Evolutionary conservation across 2,113 vertebrate genomes (phyloP).

Genomic region (Zonotrichia leucophrys): DNA sequence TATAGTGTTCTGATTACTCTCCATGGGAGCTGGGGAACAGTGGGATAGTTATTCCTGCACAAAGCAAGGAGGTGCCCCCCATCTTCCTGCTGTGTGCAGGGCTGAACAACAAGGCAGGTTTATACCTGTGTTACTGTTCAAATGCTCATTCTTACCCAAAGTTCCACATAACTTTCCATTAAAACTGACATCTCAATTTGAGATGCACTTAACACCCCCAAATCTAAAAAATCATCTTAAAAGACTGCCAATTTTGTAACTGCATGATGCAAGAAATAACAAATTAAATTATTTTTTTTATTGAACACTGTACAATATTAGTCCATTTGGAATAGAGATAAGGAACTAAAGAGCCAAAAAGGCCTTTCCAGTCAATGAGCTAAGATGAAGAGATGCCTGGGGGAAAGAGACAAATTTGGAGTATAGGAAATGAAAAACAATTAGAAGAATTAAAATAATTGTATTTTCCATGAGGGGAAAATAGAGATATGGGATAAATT

Average conservation of each 20-base stretch:
- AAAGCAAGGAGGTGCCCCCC: not conserved
- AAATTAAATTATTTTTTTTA: conserved; percentile 51
- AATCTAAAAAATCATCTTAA: conserved; percentile 14
- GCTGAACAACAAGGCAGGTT: not conserved
- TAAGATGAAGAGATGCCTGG: conserved; percentile 63
- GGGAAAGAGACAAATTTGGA: conserved; percentile 60
- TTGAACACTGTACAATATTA: conserved; percentile 52
- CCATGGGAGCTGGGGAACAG: not conserved
- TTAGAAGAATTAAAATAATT: conserved; percentile 72
- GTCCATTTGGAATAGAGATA: conserved; percentile 51
- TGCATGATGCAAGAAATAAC: conserved; percentile 34
- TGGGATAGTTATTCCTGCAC: not conserved
- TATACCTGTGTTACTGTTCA: not conserved
- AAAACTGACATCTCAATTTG: not conserved
- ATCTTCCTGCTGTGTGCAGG: not conserved
- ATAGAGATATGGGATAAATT: conserved; percentile 69
- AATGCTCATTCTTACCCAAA: not conserved
- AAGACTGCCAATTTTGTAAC: not conserved
- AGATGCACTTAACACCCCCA: not conserved
- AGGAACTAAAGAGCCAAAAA: conserved; percentile 59
- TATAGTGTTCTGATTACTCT: not conserved
- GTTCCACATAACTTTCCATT: conserved; percentile 10
- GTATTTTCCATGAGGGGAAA: conserved; percentile 68
- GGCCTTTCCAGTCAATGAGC: conserved; percentile 50
- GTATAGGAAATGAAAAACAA: conserved; percentile 72